Conservation (phyloP, 64 coral and sea anemone genomes). For the Trachythela sp. region DNA sequence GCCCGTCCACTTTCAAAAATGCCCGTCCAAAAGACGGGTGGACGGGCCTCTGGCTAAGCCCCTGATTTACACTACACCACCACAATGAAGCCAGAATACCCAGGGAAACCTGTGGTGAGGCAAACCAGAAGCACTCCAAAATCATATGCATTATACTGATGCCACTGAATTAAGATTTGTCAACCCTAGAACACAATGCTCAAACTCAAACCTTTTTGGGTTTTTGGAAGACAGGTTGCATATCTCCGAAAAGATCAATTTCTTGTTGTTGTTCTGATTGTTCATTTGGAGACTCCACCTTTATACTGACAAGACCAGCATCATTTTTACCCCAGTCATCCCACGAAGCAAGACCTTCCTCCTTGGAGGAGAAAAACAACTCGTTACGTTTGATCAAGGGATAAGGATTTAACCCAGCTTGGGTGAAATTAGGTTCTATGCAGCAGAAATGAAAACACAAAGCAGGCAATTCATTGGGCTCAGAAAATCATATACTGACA, state of each 20-base stretch:
- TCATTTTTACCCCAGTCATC: conserved; percentile 42
- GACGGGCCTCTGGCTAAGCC: too few species aligned
- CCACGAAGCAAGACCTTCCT: conserved; percentile 5
- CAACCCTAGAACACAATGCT: conserved; percentile 21
- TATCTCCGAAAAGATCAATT: conserved; percentile 43
- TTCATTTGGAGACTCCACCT: conserved; percentile 34
- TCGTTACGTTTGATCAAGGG: not conserved
- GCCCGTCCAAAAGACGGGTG: too few species aligned
- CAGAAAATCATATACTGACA: too few species aligned
- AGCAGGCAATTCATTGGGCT: too few species aligned
- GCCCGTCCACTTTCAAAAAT: too few species aligned
- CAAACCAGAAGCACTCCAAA: not conserved
- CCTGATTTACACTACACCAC: too few species aligned
- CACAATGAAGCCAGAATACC: too few species aligned
- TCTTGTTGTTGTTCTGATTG: conserved; percentile 9
- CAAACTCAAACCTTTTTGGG: conserved; percentile 60
- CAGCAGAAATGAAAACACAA: too few species aligned
- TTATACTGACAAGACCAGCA: conserved; percentile 32
- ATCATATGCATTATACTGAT: not conserved
- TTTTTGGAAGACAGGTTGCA: conserved; percentile 64
- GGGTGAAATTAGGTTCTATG: too few species aligned
- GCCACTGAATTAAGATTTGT: not conserved
- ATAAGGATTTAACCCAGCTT: not conserved
- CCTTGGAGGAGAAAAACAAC: not conserved
- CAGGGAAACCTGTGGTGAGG: too few species aligned